These are phyloP conservation scores for Phengaris alcon DNA, from an alignment of 2,888 invertebrate species.

Conservation along the genomic window DNA sequence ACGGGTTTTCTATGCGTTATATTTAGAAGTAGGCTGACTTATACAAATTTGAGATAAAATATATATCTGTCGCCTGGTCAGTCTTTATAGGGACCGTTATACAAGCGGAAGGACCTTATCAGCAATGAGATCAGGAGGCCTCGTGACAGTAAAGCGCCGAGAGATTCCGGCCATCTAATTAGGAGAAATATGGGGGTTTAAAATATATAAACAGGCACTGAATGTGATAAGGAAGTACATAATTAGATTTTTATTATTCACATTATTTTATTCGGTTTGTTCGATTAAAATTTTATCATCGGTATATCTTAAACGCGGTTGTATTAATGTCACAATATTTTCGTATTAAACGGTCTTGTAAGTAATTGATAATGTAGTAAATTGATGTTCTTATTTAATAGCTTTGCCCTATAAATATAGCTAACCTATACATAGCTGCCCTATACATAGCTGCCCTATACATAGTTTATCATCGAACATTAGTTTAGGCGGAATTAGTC, in stretches of 20 bases:
- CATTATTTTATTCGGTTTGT: slow-evolving; percentile 12
- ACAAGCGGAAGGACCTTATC: slow-evolving; percentile 23
- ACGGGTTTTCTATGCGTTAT: slow-evolving; percentile 10
- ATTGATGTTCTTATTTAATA: too few species aligned
- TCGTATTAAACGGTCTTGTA: background rate
- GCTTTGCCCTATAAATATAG: too few species aligned
- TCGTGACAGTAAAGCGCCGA: slow-evolving; percentile 13
- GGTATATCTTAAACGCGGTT: slow-evolving; percentile 6
- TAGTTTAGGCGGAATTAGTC: too few species aligned
- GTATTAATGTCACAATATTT: background rate
- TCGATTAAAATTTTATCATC: slow-evolving; percentile 10
- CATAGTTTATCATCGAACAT: too few species aligned
- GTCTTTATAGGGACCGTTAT: slow-evolving; percentile 19
- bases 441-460: too few species aligned
- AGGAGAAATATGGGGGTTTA: background rate
- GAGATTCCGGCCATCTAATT: slow-evolving; percentile 15
- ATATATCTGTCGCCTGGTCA: slow-evolving; percentile 5
- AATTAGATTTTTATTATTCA: slow-evolving; percentile 23
- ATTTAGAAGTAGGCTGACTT: background rate
- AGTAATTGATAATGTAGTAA: background rate
- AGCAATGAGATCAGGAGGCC: background rate
- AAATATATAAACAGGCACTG: background rate
- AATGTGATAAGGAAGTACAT: slow-evolving; percentile 4
- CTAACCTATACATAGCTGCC: too few species aligned
- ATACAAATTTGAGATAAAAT: background rate